phyloP scores from a whole-genome alignment of 2,797 vertebrate species.

The Fistularia commersonii region DNA sequence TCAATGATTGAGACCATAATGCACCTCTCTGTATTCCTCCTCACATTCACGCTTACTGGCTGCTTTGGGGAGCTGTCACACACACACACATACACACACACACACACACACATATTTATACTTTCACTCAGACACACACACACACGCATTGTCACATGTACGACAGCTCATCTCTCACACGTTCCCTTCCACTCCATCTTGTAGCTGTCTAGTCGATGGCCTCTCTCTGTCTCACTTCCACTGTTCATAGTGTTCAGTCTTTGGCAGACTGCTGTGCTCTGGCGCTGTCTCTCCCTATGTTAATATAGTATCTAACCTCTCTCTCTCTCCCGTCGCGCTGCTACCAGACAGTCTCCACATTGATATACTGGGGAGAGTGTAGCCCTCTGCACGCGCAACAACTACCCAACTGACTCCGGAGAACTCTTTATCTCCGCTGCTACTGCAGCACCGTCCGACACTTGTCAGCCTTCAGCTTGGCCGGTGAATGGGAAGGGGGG shows the following conservation, averaged over 20 bases:
- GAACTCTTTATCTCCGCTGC: conserved; percentile 47
- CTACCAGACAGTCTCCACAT: conserved; percentile 62
- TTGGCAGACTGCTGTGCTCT: conserved; percentile 64
- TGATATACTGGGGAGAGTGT: conserved; percentile 65
- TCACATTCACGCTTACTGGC: conserved; percentile 74
- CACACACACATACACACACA: conserved; percentile 27
- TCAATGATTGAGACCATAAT: conserved; percentile 82
- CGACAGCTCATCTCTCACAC: conserved; percentile 74
- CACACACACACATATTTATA: conserved; percentile 29
- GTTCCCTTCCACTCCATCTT: conserved; percentile 71
- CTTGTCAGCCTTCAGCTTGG: conserved; percentile 1
- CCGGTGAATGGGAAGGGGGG: too few relatives aligned
- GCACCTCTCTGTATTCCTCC: conserved; percentile 78
- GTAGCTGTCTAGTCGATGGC: conserved; percentile 72
- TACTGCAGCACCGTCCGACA: conserved; percentile 7
- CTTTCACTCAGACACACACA: conserved; percentile 21
- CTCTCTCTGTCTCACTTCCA: conserved; percentile 61
- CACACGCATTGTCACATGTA: conserved; percentile 62
- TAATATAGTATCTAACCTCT: conserved; percentile 72
- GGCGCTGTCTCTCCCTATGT: conserved; percentile 71
- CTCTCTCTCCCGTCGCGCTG: conserved; percentile 64
- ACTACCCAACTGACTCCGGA: conserved; percentile 61
- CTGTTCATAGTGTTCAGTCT: conserved; percentile 51
- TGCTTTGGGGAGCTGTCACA: conserved; percentile 67
- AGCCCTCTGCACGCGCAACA: conserved; percentile 50